phyloP scores from a whole-genome alignment of 2,888 invertebrate genomes.

The Coenonympha arcania region DNA sequence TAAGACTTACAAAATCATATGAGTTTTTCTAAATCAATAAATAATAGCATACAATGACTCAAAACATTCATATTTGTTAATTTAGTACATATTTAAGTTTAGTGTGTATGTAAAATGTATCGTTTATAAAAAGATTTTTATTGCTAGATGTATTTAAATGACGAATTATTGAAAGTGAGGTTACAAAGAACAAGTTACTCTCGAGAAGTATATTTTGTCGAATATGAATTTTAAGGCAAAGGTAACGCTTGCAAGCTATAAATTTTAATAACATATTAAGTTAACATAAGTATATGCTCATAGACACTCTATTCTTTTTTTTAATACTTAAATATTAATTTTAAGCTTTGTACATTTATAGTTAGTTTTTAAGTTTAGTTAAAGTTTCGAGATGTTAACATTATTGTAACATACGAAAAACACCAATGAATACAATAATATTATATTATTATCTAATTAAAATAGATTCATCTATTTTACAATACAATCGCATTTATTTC shows the following conservation, averaged over 20 bases:
- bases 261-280: too few species aligned
- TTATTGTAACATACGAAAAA: slow-evolving; percentile 31
- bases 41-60: too few species aligned
- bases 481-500: slow-evolving; percentile 46
- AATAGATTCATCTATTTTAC: slow-evolving; percentile 35
- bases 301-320: background rate
- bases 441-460: slow-evolving; percentile 33
- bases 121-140: background rate
- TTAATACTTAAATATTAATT: background rate
- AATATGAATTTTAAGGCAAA: background rate
- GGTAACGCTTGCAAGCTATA: background rate
- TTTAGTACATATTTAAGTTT: background rate
- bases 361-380: slow-evolving; percentile 10
- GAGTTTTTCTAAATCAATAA: too few species aligned
- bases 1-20: too few species aligned
- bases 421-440: slow-evolving; percentile 60
- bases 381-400: slow-evolving; percentile 19
- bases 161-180: slow-evolving; percentile 6
- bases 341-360: slow-evolving; percentile 19
- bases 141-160: background rate
- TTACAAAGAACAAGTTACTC: slow-evolving; percentile 10
- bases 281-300: too few species aligned
- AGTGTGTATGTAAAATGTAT: background rate
- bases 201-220: background rate
- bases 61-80: background rate